Evolutionary conservation across 2,113 vertebrate genomes (phyloP).

Genomic region (Chloebia gouldiae): DNA sequence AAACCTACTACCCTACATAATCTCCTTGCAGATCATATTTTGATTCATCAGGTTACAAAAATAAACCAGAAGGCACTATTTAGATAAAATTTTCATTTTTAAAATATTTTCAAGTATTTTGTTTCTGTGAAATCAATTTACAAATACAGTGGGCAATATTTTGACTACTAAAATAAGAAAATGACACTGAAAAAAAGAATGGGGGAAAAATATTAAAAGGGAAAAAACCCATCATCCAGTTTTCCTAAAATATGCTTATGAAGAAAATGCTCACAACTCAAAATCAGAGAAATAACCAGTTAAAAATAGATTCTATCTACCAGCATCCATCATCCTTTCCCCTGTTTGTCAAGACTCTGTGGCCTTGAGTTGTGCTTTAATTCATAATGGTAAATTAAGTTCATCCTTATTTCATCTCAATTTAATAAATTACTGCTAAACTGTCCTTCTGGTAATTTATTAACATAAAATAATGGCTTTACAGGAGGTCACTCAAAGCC

Average conservation of each 20-base stretch:
- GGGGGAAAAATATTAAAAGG: not conserved
- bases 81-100: not conserved
- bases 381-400: slow-evolving; percentile 27
- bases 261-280: not conserved
- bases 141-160: not conserved
- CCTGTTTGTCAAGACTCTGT: not conserved
- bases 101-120: not conserved
- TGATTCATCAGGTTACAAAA: not conserved
- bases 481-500: not conserved
- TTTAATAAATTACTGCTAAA: slow-evolving; percentile 32
- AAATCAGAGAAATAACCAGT: slow-evolving; percentile 17
- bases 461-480: not conserved
- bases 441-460: not conserved
- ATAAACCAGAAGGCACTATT: not conserved
- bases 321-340: slow-evolving; percentile 3
- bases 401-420: not conserved
- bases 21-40: not conserved
- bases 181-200: not conserved
- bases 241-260: not conserved
- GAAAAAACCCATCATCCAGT: not conserved
- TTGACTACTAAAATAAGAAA: not conserved
- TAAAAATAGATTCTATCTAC: slow-evolving; percentile 46
- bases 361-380: slow-evolving; percentile 11
- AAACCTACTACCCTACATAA: not conserved
- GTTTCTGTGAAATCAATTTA: not conserved